Evolutionary conservation across 2,888 invertebrate species (phyloP), one percentile per base, ranked within the genome.

Genomic region (Cephus spinipes): DNA sequence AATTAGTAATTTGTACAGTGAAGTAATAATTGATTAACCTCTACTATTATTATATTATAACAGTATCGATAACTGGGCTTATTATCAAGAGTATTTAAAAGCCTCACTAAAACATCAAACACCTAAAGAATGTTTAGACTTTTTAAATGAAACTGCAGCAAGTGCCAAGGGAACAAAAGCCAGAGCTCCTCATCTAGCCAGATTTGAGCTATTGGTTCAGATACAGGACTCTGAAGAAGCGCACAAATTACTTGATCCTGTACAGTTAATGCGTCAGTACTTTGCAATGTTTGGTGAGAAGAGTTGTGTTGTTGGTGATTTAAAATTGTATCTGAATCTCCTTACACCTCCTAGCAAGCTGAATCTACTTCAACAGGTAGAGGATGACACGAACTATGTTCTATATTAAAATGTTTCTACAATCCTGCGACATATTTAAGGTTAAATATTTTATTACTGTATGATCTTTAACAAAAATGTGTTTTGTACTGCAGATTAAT

Each of bases 161-260:
- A 82, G 81, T 4, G 86, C 87, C 4, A 55, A 73, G 34, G 87
- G 87, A 4, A 87, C 87, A 55, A 88, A 87, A 80, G 92, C 95
- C 36, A 92, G 98, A 81, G 98, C 97, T 0, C 97, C 98, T 0
- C 96, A 96, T 91, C 93, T 98, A 85, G 98, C 97, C 9, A 94
- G 96, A 40, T 92, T 98, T 81, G 97, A 98, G 88, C 91, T 97
- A 36, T 95, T 94, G 93, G 86, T 93, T 94, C 82, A 93, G 95
- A 15, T 93, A 93, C 11, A 87, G 92, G 79, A 93, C 94, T 86
- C 93, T 94, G 0, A 87, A 89, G 40, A 87, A 15, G 91, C 88
- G 9, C 82, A 69, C 81, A 85, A 79, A 80, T 84, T 74, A 35
- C 68, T 76, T 12, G 94, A 95, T 86, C 93, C 94, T 30, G 92